Evolutionary conservation across 1,140 invertebrate species (phyloP).

Genomic region (Oppia nitens): DNA sequence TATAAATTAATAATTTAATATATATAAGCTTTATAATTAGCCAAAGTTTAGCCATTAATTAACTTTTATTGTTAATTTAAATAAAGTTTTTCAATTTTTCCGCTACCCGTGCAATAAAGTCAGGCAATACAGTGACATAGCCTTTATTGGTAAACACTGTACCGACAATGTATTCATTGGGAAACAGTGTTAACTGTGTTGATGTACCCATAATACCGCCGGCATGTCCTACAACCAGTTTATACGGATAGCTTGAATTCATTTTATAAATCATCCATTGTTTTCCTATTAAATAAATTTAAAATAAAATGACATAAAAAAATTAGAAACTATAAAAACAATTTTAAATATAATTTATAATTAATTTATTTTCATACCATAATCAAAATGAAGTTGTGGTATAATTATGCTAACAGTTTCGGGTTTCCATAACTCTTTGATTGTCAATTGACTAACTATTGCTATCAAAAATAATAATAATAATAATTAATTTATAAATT

Average conservation of each 20-base stretch:
- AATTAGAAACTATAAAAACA: not conserved
- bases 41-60: no score
- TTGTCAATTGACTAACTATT: not conserved
- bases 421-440: not conserved
- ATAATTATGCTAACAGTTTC: not conserved
- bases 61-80: not conserved
- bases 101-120: not conserved
- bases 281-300: not conserved
- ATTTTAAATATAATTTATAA: not conserved
- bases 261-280: not conserved
- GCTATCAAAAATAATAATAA: no score
- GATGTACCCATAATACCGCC: not conserved
- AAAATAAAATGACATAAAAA: no score
- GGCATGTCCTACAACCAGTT: not conserved
- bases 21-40: no score
- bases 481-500: not conserved
- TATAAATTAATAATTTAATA: no score
- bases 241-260: not conserved
- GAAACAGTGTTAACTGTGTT: not conserved
- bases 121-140: not conserved
- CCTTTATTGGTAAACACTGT: not conserved
- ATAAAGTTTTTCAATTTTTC: not conserved
- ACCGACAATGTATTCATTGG: not conserved
- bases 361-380: no score
- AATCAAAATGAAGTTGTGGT: not conserved